phyloP scores from a whole-genome alignment of 2,888 invertebrate genomes.

The Drosophila nr. perissopoda region DNA sequence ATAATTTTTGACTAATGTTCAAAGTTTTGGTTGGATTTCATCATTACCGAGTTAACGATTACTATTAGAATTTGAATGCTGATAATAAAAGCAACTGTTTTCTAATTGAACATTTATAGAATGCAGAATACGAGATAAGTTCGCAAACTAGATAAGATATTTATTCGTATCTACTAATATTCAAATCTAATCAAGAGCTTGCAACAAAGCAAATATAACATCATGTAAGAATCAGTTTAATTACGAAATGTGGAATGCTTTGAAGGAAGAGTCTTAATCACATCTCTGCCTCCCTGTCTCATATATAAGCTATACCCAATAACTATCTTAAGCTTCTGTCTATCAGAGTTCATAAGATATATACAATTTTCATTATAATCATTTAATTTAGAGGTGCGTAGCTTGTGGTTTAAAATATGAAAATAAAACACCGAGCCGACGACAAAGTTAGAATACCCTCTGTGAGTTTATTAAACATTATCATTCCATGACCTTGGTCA shows the following conservation, averaged over 20 bases:
- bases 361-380: not conserved
- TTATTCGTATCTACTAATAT: not conserved
- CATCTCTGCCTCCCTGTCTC: not conserved
- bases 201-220: not conserved
- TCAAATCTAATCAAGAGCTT: not conserved
- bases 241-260: not conserved
- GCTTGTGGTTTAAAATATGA: too few relatives aligned
- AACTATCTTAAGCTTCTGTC: too few relatives aligned
- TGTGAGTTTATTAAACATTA: not conserved
- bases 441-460: not conserved
- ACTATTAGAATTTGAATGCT: not conserved
- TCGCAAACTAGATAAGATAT: not conserved
- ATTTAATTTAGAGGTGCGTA: not conserved
- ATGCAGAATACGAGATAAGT: not conserved
- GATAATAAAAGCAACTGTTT: not conserved
- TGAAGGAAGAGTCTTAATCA: not conserved
- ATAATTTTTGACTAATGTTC: not conserved
- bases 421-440: not conserved
- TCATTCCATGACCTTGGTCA: slow-evolving; percentile 32
- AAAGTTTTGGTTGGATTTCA: not conserved
- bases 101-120: not conserved
- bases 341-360: too few relatives aligned
- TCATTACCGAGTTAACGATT: not conserved
- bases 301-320: not conserved
- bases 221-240: not conserved